phyloP scores from a whole-genome alignment of 2,113 vertebrate species.

The Riparia riparia region DNA sequence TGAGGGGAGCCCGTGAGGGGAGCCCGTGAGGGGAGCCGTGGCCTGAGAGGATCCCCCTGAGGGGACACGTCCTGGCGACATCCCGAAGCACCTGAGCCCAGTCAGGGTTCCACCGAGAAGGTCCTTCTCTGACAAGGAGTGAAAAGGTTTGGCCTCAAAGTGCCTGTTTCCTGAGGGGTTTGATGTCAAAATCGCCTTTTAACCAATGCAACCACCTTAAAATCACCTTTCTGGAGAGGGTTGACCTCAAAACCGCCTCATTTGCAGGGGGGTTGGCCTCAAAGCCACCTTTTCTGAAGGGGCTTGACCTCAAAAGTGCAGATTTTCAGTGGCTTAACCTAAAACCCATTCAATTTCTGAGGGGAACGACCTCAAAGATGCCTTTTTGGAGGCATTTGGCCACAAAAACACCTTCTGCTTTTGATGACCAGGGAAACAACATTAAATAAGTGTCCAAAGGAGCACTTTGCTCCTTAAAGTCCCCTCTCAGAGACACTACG shows the following conservation, averaged over 20 bases:
- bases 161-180: not conserved
- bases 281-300: not conserved
- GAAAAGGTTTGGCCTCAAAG: not conserved
- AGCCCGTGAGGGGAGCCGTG: not conserved
- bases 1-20: not conserved
- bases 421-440: fast-evolving
- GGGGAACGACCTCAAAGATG: not conserved
- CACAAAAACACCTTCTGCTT: not conserved
- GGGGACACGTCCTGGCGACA: fast-evolving
- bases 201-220: not conserved
- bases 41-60: not conserved
- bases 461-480: not conserved
- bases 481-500: fast-evolving
- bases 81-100: fast-evolving
- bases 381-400: not conserved
- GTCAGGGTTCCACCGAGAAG: fast-evolving
- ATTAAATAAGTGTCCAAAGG: fast-evolving
- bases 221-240: not conserved
- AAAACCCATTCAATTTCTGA: not conserved
- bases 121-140: not conserved
- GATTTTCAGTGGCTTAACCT: not conserved
- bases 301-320: not conserved
- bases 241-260: not conserved
- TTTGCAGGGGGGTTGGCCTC: not conserved
- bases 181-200: not conserved